Conservation (phyloP, 1,140 invertebrate genomes). For the Drosophila lowei region DNA sequence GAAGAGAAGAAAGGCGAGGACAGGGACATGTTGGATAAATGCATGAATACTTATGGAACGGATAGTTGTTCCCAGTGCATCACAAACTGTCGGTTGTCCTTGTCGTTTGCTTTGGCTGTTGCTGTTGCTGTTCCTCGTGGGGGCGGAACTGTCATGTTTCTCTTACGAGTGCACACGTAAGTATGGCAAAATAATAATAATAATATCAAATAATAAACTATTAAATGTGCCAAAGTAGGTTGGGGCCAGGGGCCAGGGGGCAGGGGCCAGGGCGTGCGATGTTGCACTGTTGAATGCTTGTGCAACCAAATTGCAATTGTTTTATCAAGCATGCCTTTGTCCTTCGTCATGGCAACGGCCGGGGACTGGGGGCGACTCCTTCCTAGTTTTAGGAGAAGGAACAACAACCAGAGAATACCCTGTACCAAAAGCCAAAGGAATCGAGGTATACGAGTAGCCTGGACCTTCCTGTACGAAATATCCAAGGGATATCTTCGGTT, state of each 20-base stretch:
- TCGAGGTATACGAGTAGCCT: too few species aligned
- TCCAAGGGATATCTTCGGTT: neutral
- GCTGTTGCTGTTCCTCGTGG: neutral
- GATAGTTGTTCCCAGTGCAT: slow-evolving; percentile 45
- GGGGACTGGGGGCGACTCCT: neutral
- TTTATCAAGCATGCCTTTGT: slow-evolving; percentile 63
- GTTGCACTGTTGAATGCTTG: slow-evolving; percentile 25
- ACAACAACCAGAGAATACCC: slow-evolving; percentile 11
- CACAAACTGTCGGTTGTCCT: slow-evolving; percentile 36
- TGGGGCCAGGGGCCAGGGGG: too few species aligned
- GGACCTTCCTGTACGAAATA: too few species aligned
- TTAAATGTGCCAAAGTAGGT: slow-evolving; percentile 39
- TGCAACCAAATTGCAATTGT: slow-evolving; percentile 71
- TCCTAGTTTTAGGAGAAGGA: neutral
- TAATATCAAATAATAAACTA: slow-evolving; percentile 66
- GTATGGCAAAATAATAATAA: slow-evolving; percentile 40
- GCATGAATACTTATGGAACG: slow-evolving; percentile 70
- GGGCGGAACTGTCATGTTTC: slow-evolving; percentile 66
- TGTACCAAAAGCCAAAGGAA: neutral
- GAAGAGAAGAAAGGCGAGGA: neutral
- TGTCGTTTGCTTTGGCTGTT: too few species aligned
- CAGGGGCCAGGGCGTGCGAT: neutral
- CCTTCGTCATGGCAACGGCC: slow-evolving; percentile 53
- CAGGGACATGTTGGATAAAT: slow-evolving; percentile 40
- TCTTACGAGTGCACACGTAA: slow-evolving; percentile 19